phyloP scores from a whole-genome alignment of 2,113 vertebrate species.

The Peromyscus californicus region DNA sequence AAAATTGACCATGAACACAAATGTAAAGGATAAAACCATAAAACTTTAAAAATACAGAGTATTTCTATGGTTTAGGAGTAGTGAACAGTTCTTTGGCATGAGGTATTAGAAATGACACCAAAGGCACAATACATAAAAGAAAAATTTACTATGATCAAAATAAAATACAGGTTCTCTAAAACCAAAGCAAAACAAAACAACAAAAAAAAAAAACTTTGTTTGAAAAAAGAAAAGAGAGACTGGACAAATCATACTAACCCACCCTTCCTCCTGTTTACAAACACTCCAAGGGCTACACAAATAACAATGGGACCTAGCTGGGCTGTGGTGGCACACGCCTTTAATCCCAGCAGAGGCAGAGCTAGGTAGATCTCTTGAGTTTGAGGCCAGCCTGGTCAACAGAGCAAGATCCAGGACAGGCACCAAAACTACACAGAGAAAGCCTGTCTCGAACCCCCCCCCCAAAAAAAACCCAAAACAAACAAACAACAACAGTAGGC shows the following conservation, averaged over 20 bases:
- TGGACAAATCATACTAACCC: neutral
- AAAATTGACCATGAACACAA: neutral
- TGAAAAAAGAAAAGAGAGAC: neutral
- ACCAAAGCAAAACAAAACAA: too few species aligned
- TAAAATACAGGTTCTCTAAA: neutral
- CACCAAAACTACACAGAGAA: too few species aligned
- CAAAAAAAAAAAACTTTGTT: neutral
- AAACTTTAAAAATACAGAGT: slow-evolving; percentile 6
- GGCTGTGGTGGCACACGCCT: too few species aligned
- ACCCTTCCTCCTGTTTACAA: neutral
- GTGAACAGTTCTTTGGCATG: neutral
- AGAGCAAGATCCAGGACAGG: too few species aligned
- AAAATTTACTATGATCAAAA: neutral
- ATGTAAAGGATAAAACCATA: neutral
- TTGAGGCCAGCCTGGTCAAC: too few species aligned
- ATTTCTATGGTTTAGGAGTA: neutral
- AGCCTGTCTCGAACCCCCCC: too few species aligned
- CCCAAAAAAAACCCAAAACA: too few species aligned
- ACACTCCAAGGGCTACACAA: neutral
- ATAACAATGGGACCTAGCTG: neutral
- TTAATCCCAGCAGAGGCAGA: too few species aligned
- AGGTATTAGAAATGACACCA: neutral
- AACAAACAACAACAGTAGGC: too few species aligned
- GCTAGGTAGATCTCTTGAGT: too few species aligned
- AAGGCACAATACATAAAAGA: neutral